phyloP scores from a whole-genome alignment of 1,140 invertebrate genomes.

The Asobara japonica region DNA sequence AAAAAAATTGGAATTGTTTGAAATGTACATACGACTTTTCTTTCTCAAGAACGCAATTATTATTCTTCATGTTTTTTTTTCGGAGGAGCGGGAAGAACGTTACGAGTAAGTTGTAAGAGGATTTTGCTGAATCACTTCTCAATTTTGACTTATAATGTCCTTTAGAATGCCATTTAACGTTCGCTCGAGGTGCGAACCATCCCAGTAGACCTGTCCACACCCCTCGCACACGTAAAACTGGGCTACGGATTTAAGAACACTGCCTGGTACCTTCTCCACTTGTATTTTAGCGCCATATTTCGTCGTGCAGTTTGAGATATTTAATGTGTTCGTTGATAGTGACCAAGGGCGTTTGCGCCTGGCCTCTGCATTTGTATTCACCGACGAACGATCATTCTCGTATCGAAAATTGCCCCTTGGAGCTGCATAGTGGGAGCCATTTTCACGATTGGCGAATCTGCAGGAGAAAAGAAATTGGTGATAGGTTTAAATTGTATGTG shows the following conservation, averaged over 20 bases:
- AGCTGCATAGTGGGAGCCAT: slow-evolving; percentile 18
- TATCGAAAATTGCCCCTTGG: background rate
- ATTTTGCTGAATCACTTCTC: background rate
- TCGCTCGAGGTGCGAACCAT: slow-evolving; percentile 69
- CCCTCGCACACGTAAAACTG: slow-evolving; percentile 71
- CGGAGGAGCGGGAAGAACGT: background rate
- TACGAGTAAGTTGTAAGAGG: background rate
- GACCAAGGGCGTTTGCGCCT: slow-evolving; percentile 47
- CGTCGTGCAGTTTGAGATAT: slow-evolving; percentile 57
- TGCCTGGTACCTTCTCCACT: slow-evolving; percentile 64
- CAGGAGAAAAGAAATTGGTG: slow-evolving; percentile 2
- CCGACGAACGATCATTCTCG: background rate
- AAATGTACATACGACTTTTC: no score
- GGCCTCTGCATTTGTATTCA: background rate
- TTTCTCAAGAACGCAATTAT: no score
- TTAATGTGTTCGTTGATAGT: slow-evolving; percentile 51
- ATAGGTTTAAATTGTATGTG: no score
- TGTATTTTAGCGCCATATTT: slow-evolving; percentile 63
- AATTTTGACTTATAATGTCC: slow-evolving; percentile 44
- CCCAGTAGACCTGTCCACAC: slow-evolving; percentile 77
- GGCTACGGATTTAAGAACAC: slow-evolving; percentile 63
- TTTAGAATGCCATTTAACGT: slow-evolving; percentile 57
- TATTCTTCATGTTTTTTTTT: background rate
- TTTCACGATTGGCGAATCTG: slow-evolving; percentile 34
- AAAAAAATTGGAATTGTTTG: no score